Base-by-base conservation (phyloP, 2,113 vertebrate species). In the Microcebus murinus region DNA sequence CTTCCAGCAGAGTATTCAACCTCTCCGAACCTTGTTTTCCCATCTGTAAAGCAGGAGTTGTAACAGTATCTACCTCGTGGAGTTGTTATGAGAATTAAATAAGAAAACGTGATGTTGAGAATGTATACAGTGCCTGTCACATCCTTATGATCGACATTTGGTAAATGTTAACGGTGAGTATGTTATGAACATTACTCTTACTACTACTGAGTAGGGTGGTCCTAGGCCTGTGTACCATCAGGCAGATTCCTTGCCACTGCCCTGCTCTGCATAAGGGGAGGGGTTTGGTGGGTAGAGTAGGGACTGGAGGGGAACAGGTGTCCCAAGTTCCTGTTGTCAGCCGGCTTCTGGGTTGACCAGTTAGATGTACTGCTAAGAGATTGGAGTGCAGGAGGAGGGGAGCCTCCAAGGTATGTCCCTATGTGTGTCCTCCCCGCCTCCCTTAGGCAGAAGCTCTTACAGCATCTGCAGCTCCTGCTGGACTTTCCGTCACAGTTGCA, bases 261-360 rank as follows among this genome's bases (percentile, higher is more conserved):
- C 52, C 59, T 68, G 34, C 55, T 73, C 36, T 57, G 13, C 3
- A 9, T 27, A 74, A 59, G 29, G 67, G 23, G 15, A 18, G 61
- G 18, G 39, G 59, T 23, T 36, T 29, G 14, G 18, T 23, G 17
- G n/a, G 8, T 25, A 71, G 20, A 20, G 15, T 1, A 0, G 0
- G 3, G 29, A 34, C 42, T 31, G 13, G 6, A 4, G 9, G 12
- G 57, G 21, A 74, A 25, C 31, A 57, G 39, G 57, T 48, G 48
- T 63, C 36, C 52, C 85, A 84, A 23, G 70, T 11, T 93, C 61
- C 63, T 74, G 2, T 12, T n/a, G 57, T 84, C 34, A 50, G 50
- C 0, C 63, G 70, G 52, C 77, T 70, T 88, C 84, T 68, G 57
- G 61, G 34, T n/a, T 52, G 39, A 42, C 20, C 71, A 90, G 50